These are phyloP conservation scores for Bujurquina vittata DNA, from an alignment of 2,113 vertebrate genomes.

Conservation along the genomic window DNA sequence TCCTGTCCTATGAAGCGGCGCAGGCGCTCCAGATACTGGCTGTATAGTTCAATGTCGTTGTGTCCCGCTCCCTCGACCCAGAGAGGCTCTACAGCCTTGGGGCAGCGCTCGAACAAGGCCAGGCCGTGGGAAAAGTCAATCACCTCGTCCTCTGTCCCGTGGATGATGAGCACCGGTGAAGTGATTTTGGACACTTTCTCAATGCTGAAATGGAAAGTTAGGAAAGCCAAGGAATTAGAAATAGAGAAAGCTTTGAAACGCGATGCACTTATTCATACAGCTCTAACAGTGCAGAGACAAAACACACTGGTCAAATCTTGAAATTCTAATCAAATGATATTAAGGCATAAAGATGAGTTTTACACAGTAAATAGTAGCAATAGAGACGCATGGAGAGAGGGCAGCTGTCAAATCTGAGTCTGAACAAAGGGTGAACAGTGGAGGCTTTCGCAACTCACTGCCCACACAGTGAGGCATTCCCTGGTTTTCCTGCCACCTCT, in stretches of 20 bases:
- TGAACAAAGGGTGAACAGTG: constrained; percentile 30
- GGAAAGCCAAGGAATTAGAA: background rate
- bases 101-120: constrained; percentile 95
- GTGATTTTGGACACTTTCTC: constrained; percentile 98
- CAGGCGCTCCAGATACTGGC: constrained; percentile 97
- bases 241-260: background rate
- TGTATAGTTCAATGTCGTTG: constrained; percentile 98
- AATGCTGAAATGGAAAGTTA: constrained; percentile 79
- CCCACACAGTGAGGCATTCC: constrained; percentile 33
- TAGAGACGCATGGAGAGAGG: background rate
- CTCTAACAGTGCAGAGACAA: background rate
- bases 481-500: constrained; percentile 49
- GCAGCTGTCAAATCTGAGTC: constrained; percentile 14
- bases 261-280: no score
- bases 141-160: constrained; percentile 97
- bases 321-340: background rate
- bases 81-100: constrained; percentile 95
- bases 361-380: background rate
- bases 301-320: background rate
- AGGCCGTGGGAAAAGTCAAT: constrained; percentile 98
- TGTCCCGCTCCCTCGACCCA: constrained; percentile 98
- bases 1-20: constrained; percentile 95
- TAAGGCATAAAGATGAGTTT: background rate
- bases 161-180: constrained; percentile 96
- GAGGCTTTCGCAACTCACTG: constrained; percentile 46